These are phyloP conservation scores for Sciaenops ocellatus DNA, from an alignment of 2,797 vertebrate species.

Conservation along the genomic window DNA sequence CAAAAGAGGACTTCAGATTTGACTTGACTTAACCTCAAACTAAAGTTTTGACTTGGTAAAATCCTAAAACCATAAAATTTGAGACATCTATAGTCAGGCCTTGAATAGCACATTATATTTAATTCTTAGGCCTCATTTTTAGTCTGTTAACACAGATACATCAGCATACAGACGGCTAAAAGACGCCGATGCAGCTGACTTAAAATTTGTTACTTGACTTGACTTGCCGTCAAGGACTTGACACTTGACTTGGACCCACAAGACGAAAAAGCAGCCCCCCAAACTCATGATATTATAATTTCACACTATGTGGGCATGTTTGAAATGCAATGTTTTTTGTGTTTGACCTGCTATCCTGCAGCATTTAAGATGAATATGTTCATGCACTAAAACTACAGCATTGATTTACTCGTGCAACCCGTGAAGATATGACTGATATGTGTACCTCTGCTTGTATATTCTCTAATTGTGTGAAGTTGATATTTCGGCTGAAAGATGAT, in stretches of 20 bases:
- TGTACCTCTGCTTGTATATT: conserved; percentile 85
- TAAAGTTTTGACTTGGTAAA: not conserved
- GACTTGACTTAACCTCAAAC: not conserved
- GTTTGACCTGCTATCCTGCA: not conserved
- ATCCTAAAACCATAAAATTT: not conserved
- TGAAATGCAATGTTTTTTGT: not conserved
- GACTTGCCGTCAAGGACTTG: not conserved
- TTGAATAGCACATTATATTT: not conserved
- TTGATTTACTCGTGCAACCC: not conserved
- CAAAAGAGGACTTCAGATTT: not conserved
- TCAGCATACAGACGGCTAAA: not conserved
- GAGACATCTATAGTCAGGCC: not conserved
- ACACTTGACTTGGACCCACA: not conserved
- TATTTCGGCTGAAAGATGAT: conserved; percentile 81
- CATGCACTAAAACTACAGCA: not conserved
- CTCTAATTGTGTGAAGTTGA: conserved; percentile 82
- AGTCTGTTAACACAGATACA: no score
- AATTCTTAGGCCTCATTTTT: not conserved
- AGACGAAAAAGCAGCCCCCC: not conserved
- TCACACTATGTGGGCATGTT: not conserved
- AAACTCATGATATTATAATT: not conserved
- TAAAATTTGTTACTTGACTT: not conserved
- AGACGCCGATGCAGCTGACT: not conserved
- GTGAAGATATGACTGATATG: not conserved
- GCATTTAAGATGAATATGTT: conserved; percentile 3